Base-by-base conservation (phyloP, 2,888 invertebrate species). In the Heteromyza rotundicornis region DNA sequence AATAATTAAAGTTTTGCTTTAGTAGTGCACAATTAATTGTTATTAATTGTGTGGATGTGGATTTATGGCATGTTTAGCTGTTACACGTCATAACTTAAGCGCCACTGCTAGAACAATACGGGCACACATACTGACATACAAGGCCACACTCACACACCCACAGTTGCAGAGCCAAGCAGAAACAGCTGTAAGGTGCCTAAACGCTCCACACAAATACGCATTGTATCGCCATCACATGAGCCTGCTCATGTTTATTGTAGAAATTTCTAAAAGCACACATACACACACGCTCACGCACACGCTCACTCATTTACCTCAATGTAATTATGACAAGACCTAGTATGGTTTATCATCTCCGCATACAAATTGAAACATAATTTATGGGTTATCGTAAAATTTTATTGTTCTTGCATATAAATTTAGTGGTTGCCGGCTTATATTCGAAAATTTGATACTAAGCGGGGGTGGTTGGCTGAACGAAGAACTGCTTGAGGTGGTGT, bases 351-450 rank as follows among this genome's bases (percentile, higher is more conserved):
- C 47, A 47, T 47, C 47, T 47, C 3, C 47, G 47, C 47, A 47
- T 47, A 47, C 47, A 47, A 47, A 47, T 47, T 47, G 47, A 17
- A 47, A 47, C 47, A 17, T 47, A 47, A 47, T 47, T 47, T 47
- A 47, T 20, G 47, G 3, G 19, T 17, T 47, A 47, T 47, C 47
- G 47, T 47, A 19, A 47, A 47, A 47, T 47, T 47, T 47, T 19
- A 47, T 47, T 47, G 47, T 47, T 47, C 19, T 20, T 47, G 47
- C 47, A 47, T 47, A 47, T 47, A 47, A 47, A 47, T 47, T 47
- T 47, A 19, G 17, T 20, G 40, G n/a, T n/a, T n/a, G n/a, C n/a
- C n/a, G n/a, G n/a, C n/a, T n/a, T n/a, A n/a, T n/a, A n/a, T n/a
- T n/a, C n/a, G n/a, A n/a, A n/a, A n/a, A n/a, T n/a, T n/a, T 40